Percentiles rank a stretch among this genome's conserved stretches.
phyloP scores from a whole-genome alignment of 2,888 invertebrate genomes.

The Eupithecia dodoneata region DNA sequence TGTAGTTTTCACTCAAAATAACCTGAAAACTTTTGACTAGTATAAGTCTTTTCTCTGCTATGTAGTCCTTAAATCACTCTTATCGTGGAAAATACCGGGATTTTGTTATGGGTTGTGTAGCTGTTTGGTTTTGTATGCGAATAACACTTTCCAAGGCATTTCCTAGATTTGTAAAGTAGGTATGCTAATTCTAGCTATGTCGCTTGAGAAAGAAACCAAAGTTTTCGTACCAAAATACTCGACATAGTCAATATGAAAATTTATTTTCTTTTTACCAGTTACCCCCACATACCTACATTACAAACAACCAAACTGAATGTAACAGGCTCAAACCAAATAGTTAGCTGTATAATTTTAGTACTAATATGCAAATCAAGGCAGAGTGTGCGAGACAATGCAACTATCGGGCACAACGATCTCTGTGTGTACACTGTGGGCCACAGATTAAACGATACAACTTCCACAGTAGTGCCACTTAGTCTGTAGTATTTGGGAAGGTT shows the following conservation, averaged over 20 bases:
- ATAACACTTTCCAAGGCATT: not conserved
- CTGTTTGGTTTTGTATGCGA: not conserved
- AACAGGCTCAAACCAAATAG: constrained; percentile 12
- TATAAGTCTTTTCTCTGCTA: not conserved
- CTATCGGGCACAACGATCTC: constrained; percentile 35
- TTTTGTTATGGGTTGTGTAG: not conserved
- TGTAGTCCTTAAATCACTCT: not conserved
- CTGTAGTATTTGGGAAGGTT: not conserved
- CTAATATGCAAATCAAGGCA: constrained; percentile 28
- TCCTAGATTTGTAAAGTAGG: not conserved
- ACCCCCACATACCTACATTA: not conserved
- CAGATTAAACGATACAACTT: not conserved
- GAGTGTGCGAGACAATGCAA: constrained; percentile 30
- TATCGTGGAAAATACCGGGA: no score
- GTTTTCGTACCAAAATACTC: no score
- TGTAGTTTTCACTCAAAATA: not conserved
- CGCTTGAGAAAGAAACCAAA: not conserved
- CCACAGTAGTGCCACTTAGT: not conserved
- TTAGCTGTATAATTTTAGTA: constrained; percentile 18
- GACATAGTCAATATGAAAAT: not conserved
- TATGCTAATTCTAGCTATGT: not conserved
- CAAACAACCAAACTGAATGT: constrained; percentile 4
- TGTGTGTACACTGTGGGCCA: not conserved
- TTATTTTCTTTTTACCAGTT: not conserved
- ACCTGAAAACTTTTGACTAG: not conserved